A percentile compares a stretch with the other conserved stretches of the same genome.
Evolutionary conservation across 2,888 invertebrate genomes (phyloP).

Genomic region (Myathropa florea): DNA sequence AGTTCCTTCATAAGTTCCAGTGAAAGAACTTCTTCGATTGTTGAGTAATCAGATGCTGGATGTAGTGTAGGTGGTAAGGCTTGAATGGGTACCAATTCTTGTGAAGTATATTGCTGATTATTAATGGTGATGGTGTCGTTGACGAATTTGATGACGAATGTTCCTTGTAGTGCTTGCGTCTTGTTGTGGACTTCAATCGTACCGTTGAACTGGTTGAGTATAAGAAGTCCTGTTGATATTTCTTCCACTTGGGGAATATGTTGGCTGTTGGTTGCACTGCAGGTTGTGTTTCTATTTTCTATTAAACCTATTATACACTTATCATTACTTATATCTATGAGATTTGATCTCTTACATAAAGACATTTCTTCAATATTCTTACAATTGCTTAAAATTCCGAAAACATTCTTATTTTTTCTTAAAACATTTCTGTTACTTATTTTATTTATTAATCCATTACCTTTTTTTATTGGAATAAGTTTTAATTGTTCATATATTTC

Average conservation of each 20-base stretch:
- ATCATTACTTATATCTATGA: constrained; percentile 1
- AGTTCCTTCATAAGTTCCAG: constrained; percentile 7
- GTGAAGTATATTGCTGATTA: neutral
- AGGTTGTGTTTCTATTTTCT: neutral
- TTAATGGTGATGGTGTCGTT: neutral
- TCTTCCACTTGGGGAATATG: neutral
- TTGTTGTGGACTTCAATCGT: neutral
- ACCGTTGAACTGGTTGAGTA: too few relatives aligned
- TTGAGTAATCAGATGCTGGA: neutral
- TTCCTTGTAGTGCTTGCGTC: neutral
- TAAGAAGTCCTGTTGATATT: too few relatives aligned
- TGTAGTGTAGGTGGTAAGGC: constrained; percentile 5
- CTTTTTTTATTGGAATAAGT: too few relatives aligned
- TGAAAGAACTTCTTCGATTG: constrained; percentile 7
- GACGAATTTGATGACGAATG: neutral
- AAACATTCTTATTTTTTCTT: constrained; percentile 10
- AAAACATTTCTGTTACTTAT: too few relatives aligned
- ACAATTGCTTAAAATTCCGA: constrained; percentile 34
- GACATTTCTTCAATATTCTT: constrained; percentile 10
- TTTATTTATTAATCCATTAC: too few relatives aligned
- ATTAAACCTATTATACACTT: neutral
- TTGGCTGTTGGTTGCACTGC: neutral
- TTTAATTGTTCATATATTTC: too few relatives aligned
- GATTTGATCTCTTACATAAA: neutral
- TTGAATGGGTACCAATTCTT: constrained; percentile 1